phyloP scores from a whole-genome alignment of 2,113 vertebrate species.

The Ascaphus truei region DNA sequence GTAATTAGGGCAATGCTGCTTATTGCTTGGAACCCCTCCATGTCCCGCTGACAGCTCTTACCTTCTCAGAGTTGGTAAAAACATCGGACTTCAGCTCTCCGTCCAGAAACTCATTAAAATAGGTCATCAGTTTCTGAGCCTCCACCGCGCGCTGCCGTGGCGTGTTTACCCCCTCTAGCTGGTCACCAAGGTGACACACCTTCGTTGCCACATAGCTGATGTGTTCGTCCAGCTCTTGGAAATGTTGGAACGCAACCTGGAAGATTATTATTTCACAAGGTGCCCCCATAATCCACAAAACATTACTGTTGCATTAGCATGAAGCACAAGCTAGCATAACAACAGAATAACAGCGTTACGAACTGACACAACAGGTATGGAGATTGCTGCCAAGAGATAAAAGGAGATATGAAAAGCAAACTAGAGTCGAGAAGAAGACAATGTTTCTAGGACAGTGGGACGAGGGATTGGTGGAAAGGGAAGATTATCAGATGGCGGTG shows the following conservation, averaged over 20 bases:
- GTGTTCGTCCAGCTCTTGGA: constrained; percentile 96
- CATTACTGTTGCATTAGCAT: no score
- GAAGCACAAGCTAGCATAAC: no score
- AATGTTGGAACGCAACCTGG: constrained; percentile 97
- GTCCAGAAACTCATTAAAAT: constrained; percentile 98
- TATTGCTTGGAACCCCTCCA: constrained; percentile 65
- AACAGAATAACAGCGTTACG: no score
- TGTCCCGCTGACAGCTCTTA: constrained; percentile 69
- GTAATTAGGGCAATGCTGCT: constrained; percentile 77
- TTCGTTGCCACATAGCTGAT: constrained; percentile 98
- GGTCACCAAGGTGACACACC: constrained; percentile 97
- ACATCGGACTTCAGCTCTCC: constrained; percentile 97
- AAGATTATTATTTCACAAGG: constrained; percentile 49
- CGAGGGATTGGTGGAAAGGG: no score
- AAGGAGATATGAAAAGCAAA: no score
- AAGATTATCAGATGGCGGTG: no score
- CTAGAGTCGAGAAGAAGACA: no score
- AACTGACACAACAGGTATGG: no score
- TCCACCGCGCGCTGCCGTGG: constrained; percentile 95
- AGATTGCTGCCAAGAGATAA: no score
- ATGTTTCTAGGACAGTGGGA: no score
- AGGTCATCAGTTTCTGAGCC: constrained; percentile 97
- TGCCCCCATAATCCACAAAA: constrained; percentile 19
- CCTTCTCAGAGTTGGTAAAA: constrained; percentile 97
- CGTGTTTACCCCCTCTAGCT: constrained; percentile 96